phyloP scores from a whole-genome alignment of 2,888 invertebrate species.

The Macaria liturata region DNA sequence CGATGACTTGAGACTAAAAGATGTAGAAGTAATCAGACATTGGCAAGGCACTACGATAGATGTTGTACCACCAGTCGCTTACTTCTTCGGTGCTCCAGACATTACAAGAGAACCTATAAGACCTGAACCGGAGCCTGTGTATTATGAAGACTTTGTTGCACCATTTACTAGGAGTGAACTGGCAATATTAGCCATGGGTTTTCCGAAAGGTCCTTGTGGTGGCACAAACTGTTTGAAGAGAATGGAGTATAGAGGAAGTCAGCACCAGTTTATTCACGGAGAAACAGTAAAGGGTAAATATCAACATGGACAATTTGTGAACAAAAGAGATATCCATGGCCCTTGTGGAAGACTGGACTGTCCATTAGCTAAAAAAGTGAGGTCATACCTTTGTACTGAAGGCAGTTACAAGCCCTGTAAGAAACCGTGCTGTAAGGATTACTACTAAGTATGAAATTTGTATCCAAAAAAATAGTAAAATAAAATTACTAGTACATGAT shows the following conservation, averaged over 20 bases:
- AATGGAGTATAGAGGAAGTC: conserved; percentile 74
- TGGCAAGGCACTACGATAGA: conserved; percentile 75
- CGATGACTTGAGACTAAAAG: conserved; percentile 71
- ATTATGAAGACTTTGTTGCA: conserved; percentile 69
- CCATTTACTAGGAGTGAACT: conserved; percentile 69
- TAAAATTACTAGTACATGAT: no score
- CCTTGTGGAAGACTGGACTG: conserved; percentile 76
- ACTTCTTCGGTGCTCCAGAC: conserved; percentile 73
- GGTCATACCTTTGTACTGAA: conserved; percentile 63
- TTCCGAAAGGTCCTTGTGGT: conserved; percentile 77
- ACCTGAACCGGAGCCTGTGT: conserved; percentile 53
- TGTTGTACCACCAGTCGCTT: conserved; percentile 67
- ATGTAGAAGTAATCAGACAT: conserved; percentile 72
- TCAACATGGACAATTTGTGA: conserved; percentile 71
- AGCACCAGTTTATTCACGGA: conserved; percentile 73
- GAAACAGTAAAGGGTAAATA: conserved; percentile 69
- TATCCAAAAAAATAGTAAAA: background rate
- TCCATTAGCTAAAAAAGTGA: conserved; percentile 71
- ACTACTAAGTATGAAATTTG: conserved; percentile 46
- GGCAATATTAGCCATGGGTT: conserved; percentile 75
- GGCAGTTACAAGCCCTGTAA: conserved; percentile 71
- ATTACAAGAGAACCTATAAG: conserved; percentile 65
- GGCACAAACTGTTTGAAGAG: conserved; percentile 75
- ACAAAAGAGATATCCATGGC: conserved; percentile 74
- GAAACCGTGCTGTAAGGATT: conserved; percentile 70